Base-by-base conservation (phyloP, 2,113 vertebrate genomes). In the Cricetomys ansorgei region DNA sequence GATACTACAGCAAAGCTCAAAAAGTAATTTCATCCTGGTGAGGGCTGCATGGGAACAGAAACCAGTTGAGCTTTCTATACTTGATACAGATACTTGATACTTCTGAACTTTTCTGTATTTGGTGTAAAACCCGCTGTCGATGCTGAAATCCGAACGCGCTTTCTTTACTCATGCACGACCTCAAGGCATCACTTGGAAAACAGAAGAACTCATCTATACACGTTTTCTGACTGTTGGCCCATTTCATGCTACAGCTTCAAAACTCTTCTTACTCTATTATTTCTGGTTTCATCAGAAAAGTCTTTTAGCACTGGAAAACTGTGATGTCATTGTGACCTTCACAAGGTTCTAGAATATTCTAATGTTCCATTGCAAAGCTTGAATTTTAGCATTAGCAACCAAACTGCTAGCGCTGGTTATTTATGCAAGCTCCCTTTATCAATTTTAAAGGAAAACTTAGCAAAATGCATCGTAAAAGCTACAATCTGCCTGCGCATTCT, bases 111-210 rank as follows among this genome's bases (percentile, higher is more conserved):
- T n/a, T n/a, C n/a, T n/a, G 45, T 13, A 48, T 23, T 75, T 88
- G 43, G 64, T 37, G 13, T 67, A 77, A 97, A 90, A 69, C 70
- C 13, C n/a, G 76, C 10, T 50, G 5, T 11, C 50, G 37, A 48
- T 29, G 64, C 27, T 90, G 45, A 90, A 94, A 92, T 55, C 6
- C 59, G 19, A 88, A 92, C 19, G 21, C 81, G 12, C 27, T 57
- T 87, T 92, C 50, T 95, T 76, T 43, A 80, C 4, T 55, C 34
- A 48, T 53, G 43, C 53, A 57, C 3, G 17, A n/a, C 70, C 86
- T 89, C 92, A 34, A 97, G 95, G 62, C 34, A 40, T 53, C 75
- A 84, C 72, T 88, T 95, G 3, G 48, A 89, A 96, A 88, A 96
- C 27, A 95, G 9, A 45, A 45, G 25, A 67, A 89, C 69, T 84